Evolutionary conservation across 2,888 invertebrate species (phyloP).

Genomic region (Sphinx pinastri): DNA sequence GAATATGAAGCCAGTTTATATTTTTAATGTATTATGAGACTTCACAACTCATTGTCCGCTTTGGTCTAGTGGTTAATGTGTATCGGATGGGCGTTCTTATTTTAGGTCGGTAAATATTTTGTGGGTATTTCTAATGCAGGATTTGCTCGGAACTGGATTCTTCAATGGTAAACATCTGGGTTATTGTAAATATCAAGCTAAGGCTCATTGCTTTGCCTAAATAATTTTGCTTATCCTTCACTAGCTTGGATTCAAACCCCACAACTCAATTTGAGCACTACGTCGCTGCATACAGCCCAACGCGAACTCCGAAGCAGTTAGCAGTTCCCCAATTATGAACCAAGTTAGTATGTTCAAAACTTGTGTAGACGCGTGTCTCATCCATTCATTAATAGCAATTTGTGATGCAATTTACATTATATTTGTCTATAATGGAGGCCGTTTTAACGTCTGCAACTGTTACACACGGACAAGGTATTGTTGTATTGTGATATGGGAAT

Average conservation of each 20-base stretch:
- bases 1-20: neutral
- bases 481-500: too few species aligned
- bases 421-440: neutral
- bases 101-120: too few species aligned
- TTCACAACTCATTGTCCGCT: neutral
- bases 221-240: too few species aligned
- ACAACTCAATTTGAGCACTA: slow-evolving; percentile 7
- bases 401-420: slow-evolving; percentile 20
- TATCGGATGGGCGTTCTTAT: too few species aligned
- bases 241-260: neutral
- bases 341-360: slow-evolving; percentile 17
- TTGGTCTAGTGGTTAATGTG: too few species aligned
- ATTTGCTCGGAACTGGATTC: too few species aligned
- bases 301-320: slow-evolving; percentile 9
- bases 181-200: too few species aligned
- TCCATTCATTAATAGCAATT: slow-evolving; percentile 22
- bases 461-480: neutral
- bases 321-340: slow-evolving; percentile 14
- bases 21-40: neutral
- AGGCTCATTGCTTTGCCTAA: too few species aligned
- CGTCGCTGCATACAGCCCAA: neutral
- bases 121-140: too few species aligned
- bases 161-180: too few species aligned
- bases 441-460: neutral
- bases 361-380: slow-evolving; percentile 21